Evolutionary conservation across 37 sponge, comb jelly and placozoan species (phyloP), one percentile per base, ranked within the genome.

Genomic region (Chondrilla cf. caribensis): DNA sequence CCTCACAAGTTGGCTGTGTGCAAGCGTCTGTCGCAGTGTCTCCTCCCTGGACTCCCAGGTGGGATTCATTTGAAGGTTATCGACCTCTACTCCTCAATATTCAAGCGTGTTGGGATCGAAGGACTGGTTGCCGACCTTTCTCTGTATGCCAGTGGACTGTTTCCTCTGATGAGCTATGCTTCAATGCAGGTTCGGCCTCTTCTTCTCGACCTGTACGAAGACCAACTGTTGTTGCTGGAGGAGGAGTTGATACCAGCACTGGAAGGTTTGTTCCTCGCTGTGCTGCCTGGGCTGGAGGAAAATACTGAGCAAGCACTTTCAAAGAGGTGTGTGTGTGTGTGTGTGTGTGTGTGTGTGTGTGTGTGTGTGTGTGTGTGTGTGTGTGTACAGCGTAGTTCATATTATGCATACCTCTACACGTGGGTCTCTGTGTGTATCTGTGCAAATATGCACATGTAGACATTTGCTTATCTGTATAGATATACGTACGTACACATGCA

Each of bases 21-120:
- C 62, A 93, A 91, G 82, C 87, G 97, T 75, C 88, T 96, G 58
- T 82, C 97, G 14, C 97, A 96, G 73, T 96, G 97, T 66, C 92
- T 93, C 64, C 97, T 92, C 70, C 97, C 92, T 47, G 89, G 89
- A 43, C 86, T 96, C 2, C 97, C 97, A 5, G 67, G 90, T 6
- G 97, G 97, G 5, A 90, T 93, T 17, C 94, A 96, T 66, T 77
- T 91, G 39, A 93, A 93, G 84, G 85, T 84, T 0, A 82, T 96
- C 58, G 92, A 89, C 31, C 88, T 92, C 22, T 96, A 96, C 79
- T 54, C 18, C 21, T 72, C 86, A 73, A 89, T 93, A 28, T 92
- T 93, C 70, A 81, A 93, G 38, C 89, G 97, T 19, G 89, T 96
- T 51, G 84, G 90, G 0, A 38, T 51, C 26, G 85, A 83, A 19